phyloP scores from a whole-genome alignment of 2,113 vertebrate species.

The Cyanoliseus patagonus region DNA sequence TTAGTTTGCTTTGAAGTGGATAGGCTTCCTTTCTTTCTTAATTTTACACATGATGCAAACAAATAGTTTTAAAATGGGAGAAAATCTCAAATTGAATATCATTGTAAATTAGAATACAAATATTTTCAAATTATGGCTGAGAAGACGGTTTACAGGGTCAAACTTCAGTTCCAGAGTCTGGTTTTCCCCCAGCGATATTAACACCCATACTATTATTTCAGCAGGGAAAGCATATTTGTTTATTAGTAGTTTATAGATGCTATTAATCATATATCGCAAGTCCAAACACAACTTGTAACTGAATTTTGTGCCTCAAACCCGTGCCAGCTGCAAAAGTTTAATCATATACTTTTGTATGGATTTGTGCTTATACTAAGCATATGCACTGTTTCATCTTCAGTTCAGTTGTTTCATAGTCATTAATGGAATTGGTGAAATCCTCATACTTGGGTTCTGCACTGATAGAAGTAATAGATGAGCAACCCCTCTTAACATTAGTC shows the following conservation, averaged over 20 bases:
- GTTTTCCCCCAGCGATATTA: background rate
- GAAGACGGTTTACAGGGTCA: background rate
- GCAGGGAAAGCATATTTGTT: background rate
- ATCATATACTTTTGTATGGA: background rate
- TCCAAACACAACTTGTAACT: background rate
- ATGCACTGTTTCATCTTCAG: background rate
- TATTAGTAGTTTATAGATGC: background rate
- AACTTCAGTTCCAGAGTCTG: background rate
- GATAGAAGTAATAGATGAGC: constrained; percentile 6
- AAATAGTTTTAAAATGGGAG: background rate
- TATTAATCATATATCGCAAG: background rate
- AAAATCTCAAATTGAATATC: background rate
- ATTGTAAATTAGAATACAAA: background rate
- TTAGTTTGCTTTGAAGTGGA: background rate
- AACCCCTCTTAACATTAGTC: background rate
- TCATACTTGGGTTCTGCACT: background rate
- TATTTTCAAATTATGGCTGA: background rate
- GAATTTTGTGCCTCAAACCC: background rate
- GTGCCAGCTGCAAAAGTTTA: background rate
- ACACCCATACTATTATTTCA: background rate
- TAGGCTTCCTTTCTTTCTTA: background rate
- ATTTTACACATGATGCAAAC: background rate
- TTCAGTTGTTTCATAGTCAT: background rate
- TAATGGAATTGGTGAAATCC: background rate
- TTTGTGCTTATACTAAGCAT: background rate